These are phyloP conservation scores for Saturnia japonica DNA, from an alignment of 2,888 invertebrate genomes.

Conservation along the genomic window DNA sequence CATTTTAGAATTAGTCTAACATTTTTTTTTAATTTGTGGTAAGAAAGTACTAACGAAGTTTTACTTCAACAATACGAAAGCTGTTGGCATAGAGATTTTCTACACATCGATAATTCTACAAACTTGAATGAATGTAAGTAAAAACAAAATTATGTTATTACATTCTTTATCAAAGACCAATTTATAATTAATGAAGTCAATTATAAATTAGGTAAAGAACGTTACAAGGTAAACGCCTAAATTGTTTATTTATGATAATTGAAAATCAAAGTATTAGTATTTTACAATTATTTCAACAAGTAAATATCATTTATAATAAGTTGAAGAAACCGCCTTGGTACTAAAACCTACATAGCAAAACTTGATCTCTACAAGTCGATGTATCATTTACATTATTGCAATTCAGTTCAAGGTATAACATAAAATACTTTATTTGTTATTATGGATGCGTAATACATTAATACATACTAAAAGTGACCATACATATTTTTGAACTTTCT, in stretches of 20 bases:
- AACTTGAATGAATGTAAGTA: neutral
- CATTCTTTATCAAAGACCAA: slow-evolving; percentile 1
- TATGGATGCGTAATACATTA: slow-evolving; percentile 17
- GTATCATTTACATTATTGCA: slow-evolving; percentile 49
- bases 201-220: slow-evolving; percentile 6
- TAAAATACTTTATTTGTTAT: slow-evolving; percentile 20
- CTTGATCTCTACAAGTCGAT: slow-evolving; percentile 40
- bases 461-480: slow-evolving; percentile 7
- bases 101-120: neutral
- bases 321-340: slow-evolving; percentile 44
- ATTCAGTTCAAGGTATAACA: slow-evolving; percentile 61
- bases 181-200: neutral
- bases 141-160: neutral
- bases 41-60: no score
- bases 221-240: neutral
- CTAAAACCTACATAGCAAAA: slow-evolving; percentile 55
- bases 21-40: no score
- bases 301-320: slow-evolving; percentile 32
- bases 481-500: slow-evolving; percentile 2
- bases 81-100: neutral
- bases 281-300: slow-evolving; percentile 13
- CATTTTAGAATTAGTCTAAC: no score
- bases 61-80: neutral
- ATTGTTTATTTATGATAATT: slow-evolving; percentile 4
- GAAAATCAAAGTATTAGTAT: neutral